phyloP scores from a whole-genome alignment of 2,888 invertebrate genomes.

The Trachelus stipa region DNA sequence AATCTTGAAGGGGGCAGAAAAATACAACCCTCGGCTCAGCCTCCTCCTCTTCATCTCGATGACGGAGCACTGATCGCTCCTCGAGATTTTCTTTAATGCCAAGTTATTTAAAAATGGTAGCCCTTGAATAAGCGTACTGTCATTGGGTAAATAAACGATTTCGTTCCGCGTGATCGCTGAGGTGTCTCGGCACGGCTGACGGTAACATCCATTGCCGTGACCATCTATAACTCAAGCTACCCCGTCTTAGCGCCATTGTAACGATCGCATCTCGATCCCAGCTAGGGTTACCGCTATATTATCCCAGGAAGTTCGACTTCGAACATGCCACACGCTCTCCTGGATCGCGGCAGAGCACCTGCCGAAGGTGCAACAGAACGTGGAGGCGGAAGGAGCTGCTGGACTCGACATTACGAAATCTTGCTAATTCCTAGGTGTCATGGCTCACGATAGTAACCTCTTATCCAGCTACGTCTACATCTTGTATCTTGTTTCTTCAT shows the following conservation, averaged over 20 bases:
- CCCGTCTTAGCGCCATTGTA: conserved; percentile 8
- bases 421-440: not conserved
- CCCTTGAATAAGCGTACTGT: conserved; percentile 42
- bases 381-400: not conserved
- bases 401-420: not conserved
- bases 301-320: conserved; percentile 27
- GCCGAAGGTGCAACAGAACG: not conserved
- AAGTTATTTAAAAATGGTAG: conserved; percentile 33
- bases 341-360: conserved; percentile 18
- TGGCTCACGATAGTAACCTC: not conserved
- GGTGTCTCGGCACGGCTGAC: conserved; percentile 50
- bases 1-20: not conserved
- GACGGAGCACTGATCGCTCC: conserved; percentile 42
- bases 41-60: conserved; percentile 24
- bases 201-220: conserved; percentile 50
- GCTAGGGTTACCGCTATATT: conserved; percentile 30
- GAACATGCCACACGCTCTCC: conserved; percentile 6
- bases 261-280: conserved; percentile 7
- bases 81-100: conserved; percentile 38
- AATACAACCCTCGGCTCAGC: not conserved
- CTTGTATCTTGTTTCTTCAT: not conserved
- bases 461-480: conserved; percentile 3
- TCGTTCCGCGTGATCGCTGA: conserved; percentile 54
- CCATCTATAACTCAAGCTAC: conserved; percentile 41
- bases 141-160: conserved; percentile 57